These are phyloP conservation scores for Parnassius smintheus DNA, from an alignment of 2,888 invertebrate genomes.

Conservation along the genomic window DNA sequence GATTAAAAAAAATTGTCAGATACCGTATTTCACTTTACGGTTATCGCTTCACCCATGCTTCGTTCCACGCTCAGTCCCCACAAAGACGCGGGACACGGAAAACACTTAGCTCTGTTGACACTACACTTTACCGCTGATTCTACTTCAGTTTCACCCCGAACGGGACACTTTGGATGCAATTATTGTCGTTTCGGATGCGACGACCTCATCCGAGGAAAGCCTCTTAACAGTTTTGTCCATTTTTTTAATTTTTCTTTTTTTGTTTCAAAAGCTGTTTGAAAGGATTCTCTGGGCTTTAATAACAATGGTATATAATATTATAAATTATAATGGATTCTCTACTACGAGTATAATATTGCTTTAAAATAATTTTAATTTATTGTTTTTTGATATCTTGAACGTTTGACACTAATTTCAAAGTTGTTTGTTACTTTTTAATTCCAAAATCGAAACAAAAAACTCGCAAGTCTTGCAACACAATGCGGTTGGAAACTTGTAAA, in stretches of 20 bases:
- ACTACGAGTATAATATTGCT: too few species aligned
- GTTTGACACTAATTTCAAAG: too few species aligned
- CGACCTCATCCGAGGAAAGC: conserved; percentile 23
- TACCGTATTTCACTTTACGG: conserved; percentile 28
- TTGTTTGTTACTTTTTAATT: too few species aligned
- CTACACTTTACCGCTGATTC: conserved; percentile 73
- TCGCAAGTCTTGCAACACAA: too few species aligned
- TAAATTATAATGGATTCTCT: too few species aligned
- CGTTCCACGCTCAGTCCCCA: conserved; percentile 47
- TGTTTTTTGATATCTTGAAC: too few species aligned
- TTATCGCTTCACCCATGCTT: conserved; percentile 14
- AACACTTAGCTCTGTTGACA: conserved; percentile 79
- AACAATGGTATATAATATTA: too few species aligned
- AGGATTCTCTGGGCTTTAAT: too few species aligned
- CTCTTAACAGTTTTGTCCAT: conserved; percentile 12
- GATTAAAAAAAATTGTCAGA: conserved; percentile 26
- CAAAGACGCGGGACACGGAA: conserved; percentile 69
- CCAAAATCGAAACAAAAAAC: too few species aligned
- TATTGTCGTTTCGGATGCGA: conserved; percentile 36
- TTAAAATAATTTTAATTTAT: too few species aligned
- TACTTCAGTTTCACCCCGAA: conserved; percentile 47
- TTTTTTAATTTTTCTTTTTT: conserved; percentile 1
- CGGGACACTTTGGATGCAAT: conserved; percentile 47
- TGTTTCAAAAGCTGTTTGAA: too few species aligned
- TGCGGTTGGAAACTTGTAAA: too few species aligned